Evolutionary conservation across 2,113 vertebrate genomes (phyloP).

Genomic region (Turnix velox): DNA sequence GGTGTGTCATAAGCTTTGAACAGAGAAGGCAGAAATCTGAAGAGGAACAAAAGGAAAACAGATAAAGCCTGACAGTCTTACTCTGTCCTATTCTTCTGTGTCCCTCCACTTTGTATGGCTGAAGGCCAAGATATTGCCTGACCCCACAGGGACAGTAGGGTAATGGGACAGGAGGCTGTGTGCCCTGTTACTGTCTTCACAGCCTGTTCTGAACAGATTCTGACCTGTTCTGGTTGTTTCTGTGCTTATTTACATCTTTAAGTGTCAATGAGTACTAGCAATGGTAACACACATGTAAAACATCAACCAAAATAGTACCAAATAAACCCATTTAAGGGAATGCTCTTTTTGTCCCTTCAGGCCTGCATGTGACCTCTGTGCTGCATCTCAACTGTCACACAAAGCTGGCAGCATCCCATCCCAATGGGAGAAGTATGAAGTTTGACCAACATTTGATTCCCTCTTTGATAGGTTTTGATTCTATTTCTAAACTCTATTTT

Average conservation of each 20-base stretch:
- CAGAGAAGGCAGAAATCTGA: neutral
- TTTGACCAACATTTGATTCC: neutral
- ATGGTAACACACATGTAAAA: constrained; percentile 1
- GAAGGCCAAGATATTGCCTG: neutral
- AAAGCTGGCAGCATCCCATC: neutral
- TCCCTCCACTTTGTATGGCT: neutral
- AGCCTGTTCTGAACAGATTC: neutral
- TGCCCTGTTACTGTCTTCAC: neutral
- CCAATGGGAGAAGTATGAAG: neutral
- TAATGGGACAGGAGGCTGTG: neutral
- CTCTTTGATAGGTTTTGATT: neutral
- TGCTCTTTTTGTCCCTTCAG: neutral
- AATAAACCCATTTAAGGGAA: neutral
- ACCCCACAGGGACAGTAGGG: neutral
- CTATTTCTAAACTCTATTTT: neutral
- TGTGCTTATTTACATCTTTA: neutral
- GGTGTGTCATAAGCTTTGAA: neutral
- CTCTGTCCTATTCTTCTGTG: neutral
- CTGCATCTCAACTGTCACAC: neutral
- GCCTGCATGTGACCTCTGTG: neutral
- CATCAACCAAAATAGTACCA: constrained; percentile 9
- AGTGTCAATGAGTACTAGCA: constrained; percentile 13
- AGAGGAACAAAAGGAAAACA: neutral
- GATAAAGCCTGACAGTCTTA: neutral
- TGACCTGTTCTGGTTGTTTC: neutral